Evolutionary conservation across 2,888 invertebrate genomes (phyloP), one percentile per base, ranked within the genome.

Genomic region (Nysson spinosus): DNA sequence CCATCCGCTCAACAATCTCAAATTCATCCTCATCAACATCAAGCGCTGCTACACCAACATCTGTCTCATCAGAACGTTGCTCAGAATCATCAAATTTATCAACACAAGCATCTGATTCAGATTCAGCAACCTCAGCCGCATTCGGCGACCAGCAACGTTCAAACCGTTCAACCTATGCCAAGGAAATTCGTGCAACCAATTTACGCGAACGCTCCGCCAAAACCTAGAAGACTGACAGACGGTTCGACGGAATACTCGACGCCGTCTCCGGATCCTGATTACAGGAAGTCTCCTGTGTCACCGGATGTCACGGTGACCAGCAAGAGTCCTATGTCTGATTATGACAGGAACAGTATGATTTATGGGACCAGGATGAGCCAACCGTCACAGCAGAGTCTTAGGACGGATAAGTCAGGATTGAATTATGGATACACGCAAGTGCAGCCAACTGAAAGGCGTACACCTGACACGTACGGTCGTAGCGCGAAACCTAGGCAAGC

Each of bases 191-290:
- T 89, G 3, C 93, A 93, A 80, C 95, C 96, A 0, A 90, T 96
- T 1, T 96, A 96, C 82, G 96, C 95, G 0, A 96, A 96, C 87
- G 96, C 96, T 2, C 96, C 96, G 7, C 96, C 96, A 0, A 96
- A 96, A 84, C 96, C 96, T 0, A 89, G 95, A 81, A 90, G 96
- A 50, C 90, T 94, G 26, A 94, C 92, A 67, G 94, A 94, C 79
- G 90, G 90, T 6, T 92, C 93, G 28, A 84, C 76, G 24, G 84
- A 83, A 4, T 94, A 93, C 77, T 92, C 93, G 39, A 93, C 94
- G 3, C 93, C 93, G 0, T 93, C 93, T 78, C 80, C 84, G 0
- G 84, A 85, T 50, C 77, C 77, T 2, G 84, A 83, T 37, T 82
- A 78, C 40, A 73, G 82, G 1, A 81, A 79, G 58, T 82, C 84